Evolutionary conservation across 2,113 vertebrate genomes (phyloP).

Genomic region (Halcyon senegalensis): DNA sequence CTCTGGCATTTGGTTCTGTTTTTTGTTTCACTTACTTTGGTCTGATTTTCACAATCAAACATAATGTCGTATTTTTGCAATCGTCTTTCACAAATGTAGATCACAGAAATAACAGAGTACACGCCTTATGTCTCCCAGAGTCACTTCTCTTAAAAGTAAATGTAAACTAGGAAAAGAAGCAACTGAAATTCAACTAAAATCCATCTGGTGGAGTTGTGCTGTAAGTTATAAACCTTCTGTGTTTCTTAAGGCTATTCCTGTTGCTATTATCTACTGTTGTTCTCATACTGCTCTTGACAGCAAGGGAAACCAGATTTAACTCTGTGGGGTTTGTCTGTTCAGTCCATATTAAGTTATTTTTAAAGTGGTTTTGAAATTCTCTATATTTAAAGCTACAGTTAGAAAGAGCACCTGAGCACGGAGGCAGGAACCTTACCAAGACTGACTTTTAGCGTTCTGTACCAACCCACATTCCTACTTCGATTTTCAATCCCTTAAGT

Average conservation of each 20-base stretch:
- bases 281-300: not conserved
- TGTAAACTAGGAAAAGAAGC: not conserved
- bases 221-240: slow-evolving; percentile 69
- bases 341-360: not conserved
- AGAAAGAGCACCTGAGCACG: not conserved
- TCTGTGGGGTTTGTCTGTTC: not conserved
- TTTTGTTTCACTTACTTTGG: slow-evolving; percentile 1
- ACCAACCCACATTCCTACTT: not conserved
- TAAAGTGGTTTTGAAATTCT: not conserved
- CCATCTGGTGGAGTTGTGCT: slow-evolving; percentile 79
- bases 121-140: not conserved
- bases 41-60: slow-evolving; percentile 32
- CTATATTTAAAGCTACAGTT: not conserved
- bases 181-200: slow-evolving; percentile 78
- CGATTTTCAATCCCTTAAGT: not conserved
- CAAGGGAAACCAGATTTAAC: not conserved
- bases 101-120: not conserved
- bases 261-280: not conserved
- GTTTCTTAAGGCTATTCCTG: not conserved
- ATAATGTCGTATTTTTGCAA: not conserved
- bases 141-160: not conserved
- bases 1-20: not conserved
- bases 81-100: not conserved
- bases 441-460: not conserved
- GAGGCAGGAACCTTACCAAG: not conserved